Base-by-base conservation (phyloP, 1,140 invertebrate genomes). In the Apis cerana region DNA sequence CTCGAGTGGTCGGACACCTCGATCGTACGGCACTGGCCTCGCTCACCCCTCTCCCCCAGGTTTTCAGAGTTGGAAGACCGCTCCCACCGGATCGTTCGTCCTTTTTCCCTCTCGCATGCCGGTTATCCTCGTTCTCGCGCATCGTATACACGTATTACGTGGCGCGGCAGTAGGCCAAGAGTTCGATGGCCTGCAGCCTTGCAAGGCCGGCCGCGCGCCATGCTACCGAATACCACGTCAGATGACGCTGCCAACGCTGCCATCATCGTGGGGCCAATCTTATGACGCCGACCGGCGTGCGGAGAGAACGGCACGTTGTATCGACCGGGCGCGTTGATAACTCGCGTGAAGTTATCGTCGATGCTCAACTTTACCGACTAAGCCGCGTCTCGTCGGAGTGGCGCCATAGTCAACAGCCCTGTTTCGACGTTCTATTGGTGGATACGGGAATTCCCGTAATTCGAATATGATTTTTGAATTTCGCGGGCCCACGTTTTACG, bases 101-200 rank as follows among this genome's bases (percentile, higher is more conserved):
- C 85, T 87, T 88, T 86, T 87, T 82, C 85, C 84, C 68, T 64
- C 77, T 50, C 69, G 77, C 75, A 69, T 61, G 69, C 77, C 71
- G 80, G 83, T 84, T 86, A 89, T 87, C 80, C 85, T 80, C 74
- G 72, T 85, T 89, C 85, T 74, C 72, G 88, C 79, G 85, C 82
- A 80, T 84, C 83, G 74, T 76, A 65, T 64, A 75, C 84, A 87
- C 85, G 88, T 88, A 88, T 91, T 90, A 91, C 89, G 87, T 90
- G 86, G 85, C 85, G 79, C 84, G 82, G 82, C 89, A 92, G 90
- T 92, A 91, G 91, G 91, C 88, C 91, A 91, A 90, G 89, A 90
- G 93, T 93, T 93, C 92, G 91, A 92, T 90, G 92, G 90, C 92
- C 92, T 88, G 85, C 92, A 93, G 92, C 93, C 93, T 94, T 94